These are phyloP conservation scores for Conops quadrifasciatus DNA, from an alignment of 2,888 invertebrate genomes.

Conservation along the genomic window DNA sequence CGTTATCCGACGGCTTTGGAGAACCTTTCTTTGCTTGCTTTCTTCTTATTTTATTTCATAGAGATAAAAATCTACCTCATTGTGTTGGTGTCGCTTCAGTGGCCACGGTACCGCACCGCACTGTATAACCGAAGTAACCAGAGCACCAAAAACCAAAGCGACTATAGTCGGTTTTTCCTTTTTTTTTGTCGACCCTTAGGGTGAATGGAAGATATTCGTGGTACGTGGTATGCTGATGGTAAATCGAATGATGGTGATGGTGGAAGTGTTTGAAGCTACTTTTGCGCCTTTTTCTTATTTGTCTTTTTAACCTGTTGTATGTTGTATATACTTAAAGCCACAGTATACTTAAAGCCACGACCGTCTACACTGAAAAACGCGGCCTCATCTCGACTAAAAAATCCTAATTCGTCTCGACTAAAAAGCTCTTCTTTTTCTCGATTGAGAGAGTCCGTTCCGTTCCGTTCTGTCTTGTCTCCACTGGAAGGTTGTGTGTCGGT, in stretches of 20 bases:
- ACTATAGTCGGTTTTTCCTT: conserved; percentile 3
- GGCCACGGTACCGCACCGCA: conserved; percentile 14
- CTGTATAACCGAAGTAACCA: conserved; percentile 28
- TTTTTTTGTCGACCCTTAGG: background rate
- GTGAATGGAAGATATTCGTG: background rate
- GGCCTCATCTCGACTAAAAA: no score
- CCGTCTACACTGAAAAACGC: no score
- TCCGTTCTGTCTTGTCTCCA: no score
- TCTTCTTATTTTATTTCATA: background rate
- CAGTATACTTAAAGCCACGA: no score
- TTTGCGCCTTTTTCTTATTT: background rate
- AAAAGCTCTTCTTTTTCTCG: no score
- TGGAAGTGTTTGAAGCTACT: background rate
- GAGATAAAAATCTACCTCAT: conserved; percentile 34
- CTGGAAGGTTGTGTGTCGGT: no score
- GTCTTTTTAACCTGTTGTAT: background rate
- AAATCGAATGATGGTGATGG: background rate
- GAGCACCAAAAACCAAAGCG: conserved; percentile 16
- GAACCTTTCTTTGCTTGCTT: background rate
- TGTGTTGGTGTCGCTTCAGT: conserved; percentile 27
- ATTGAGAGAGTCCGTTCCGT: no score
- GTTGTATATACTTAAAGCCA: no score
- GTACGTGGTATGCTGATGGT: conserved; percentile 5
- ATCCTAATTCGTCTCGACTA: no score
- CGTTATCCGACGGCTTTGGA: background rate